These are phyloP conservation scores for Isoperla grammatica DNA, from an alignment of 2,888 invertebrate genomes.

Conservation along the genomic window DNA sequence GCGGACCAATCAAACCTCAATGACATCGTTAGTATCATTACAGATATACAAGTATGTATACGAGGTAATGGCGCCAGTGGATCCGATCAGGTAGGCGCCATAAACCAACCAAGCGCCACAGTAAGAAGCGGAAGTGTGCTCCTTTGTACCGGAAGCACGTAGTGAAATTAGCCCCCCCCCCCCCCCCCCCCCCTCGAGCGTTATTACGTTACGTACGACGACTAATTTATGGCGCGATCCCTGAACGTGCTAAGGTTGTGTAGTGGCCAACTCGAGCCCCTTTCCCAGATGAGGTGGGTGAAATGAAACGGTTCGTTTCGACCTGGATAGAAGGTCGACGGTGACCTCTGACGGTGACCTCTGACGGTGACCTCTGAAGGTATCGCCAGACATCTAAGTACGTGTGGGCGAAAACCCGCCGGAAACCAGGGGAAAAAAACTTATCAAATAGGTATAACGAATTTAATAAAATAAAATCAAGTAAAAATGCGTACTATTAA, in stretches of 20 bases:
- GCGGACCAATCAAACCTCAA: too few species aligned
- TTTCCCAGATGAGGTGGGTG: too few species aligned
- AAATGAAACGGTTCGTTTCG: neutral
- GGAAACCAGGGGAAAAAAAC: too few species aligned
- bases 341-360: neutral
- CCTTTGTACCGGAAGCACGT: constrained; percentile 15
- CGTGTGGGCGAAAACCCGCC: neutral
- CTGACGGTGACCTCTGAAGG: neutral
- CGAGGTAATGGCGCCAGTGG: too few species aligned
- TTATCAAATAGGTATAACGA: too few species aligned
- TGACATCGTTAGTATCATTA: too few species aligned
- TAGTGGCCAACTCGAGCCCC: constrained; percentile 3
- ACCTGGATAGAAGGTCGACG: neutral
- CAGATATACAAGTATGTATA: too few species aligned
- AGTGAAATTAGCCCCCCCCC: constrained; percentile 12
- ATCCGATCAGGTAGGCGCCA: too few species aligned
- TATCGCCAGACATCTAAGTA: neutral
- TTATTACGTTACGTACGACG: constrained; percentile 11
- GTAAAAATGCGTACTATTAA: too few species aligned
- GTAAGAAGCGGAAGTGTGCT: constrained; percentile 11
- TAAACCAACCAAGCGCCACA: too few species aligned
- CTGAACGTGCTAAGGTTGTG: constrained; percentile 4
- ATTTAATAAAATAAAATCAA: too few species aligned
- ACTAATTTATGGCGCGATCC: constrained; percentile 14
- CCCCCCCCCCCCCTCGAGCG: neutral